These are phyloP conservation scores for Gastrophysa polygoni DNA, from an alignment of 2,888 invertebrate species.

Conservation along the genomic window DNA sequence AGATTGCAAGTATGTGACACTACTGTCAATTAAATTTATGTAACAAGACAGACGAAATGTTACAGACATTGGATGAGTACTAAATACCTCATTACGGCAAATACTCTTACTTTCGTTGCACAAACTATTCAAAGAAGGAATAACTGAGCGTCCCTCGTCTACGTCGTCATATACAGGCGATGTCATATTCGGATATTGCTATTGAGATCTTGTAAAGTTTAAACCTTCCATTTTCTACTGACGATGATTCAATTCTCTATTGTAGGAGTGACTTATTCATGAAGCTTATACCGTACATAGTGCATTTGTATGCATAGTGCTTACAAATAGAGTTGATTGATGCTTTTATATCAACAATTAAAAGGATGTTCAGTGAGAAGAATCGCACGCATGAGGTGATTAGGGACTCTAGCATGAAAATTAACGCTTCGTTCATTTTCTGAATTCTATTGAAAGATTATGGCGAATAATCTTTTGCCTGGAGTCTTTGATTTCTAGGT, in stretches of 20 bases:
- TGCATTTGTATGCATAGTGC: neutral
- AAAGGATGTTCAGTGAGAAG: neutral
- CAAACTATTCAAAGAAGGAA: neutral
- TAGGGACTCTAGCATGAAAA: neutral
- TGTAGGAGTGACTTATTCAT: too few relatives aligned
- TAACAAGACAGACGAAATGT: neutral
- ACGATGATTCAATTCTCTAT: too few relatives aligned
- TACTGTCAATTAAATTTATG: constrained; percentile 10
- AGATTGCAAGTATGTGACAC: neutral
- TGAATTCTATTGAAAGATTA: neutral
- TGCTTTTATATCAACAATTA: neutral
- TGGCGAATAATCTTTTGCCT: too few relatives aligned
- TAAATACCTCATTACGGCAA: neutral
- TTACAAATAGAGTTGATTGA: neutral
- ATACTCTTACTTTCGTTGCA: constrained; percentile 19
- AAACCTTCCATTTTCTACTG: too few relatives aligned
- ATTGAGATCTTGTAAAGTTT: too few relatives aligned
- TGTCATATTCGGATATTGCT: too few relatives aligned
- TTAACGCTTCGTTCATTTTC: neutral
- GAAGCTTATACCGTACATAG: too few relatives aligned
- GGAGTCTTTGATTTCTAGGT: too few relatives aligned
- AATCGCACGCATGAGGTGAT: neutral
- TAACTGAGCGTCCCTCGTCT: too few relatives aligned
- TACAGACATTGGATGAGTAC: neutral
- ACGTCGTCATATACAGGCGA: too few relatives aligned